phyloP scores from a whole-genome alignment of 2,888 invertebrate genomes.

The Dendrolimus houi region DNA sequence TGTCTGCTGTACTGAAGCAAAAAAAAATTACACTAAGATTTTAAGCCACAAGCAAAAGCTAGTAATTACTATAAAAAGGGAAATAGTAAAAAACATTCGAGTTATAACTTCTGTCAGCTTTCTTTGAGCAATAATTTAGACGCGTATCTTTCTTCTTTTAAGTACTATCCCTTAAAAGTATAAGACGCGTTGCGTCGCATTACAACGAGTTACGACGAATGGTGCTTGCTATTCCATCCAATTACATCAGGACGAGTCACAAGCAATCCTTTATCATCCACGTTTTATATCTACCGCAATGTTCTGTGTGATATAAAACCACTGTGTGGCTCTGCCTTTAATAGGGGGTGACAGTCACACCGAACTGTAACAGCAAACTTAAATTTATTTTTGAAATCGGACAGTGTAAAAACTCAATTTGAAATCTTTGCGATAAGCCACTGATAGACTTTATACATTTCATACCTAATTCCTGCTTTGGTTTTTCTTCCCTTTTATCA shows the following conservation, averaged over 20 bases:
- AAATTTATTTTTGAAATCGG: no score
- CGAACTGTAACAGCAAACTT: conserved; percentile 7
- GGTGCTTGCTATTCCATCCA: conserved; percentile 9
- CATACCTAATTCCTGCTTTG: no score
- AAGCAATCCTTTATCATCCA: conserved; percentile 17
- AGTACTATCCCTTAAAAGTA: not conserved
- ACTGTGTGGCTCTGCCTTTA: conserved; percentile 21
- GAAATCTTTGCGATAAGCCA: no score
- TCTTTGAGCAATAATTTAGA: not conserved
- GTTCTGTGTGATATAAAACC: conserved; percentile 26
- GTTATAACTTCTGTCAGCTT: not conserved
- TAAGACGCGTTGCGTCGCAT: not conserved
- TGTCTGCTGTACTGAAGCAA: no score
- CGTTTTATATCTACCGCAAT: conserved; percentile 20
- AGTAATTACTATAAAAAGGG: no score
- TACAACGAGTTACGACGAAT: not conserved
- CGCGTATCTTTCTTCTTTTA: not conserved
- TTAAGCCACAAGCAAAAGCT: no score
- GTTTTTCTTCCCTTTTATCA: no score
- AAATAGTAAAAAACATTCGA: no score
- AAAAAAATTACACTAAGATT: no score
- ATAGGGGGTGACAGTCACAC: conserved; percentile 23
- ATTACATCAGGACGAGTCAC: conserved; percentile 13
- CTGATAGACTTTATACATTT: no score
- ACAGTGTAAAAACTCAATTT: no score